phyloP scores from a whole-genome alignment of 1,140 invertebrate species.

The Anastatus disparis region DNA sequence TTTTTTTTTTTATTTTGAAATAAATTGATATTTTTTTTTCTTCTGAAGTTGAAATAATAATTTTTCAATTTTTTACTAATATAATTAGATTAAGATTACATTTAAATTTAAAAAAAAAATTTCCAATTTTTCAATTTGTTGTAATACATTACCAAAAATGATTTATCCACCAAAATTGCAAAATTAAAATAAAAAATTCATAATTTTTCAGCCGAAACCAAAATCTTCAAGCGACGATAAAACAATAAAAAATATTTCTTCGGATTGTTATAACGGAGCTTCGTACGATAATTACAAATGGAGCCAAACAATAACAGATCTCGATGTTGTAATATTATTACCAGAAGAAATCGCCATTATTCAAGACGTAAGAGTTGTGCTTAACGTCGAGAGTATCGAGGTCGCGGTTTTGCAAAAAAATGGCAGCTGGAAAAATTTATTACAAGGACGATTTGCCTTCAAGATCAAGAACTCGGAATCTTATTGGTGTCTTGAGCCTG shows the following conservation, averaged over 20 bases:
- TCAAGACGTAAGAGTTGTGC: conserved; percentile 75
- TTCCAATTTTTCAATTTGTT: too few species aligned
- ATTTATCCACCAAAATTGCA: too few species aligned
- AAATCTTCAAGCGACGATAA: too few species aligned
- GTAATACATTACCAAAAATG: too few species aligned
- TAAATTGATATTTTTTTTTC: too few species aligned
- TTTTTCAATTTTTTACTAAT: too few species aligned
- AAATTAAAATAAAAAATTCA: too few species aligned
- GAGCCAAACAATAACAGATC: conserved; percentile 83
- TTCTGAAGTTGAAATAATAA: too few species aligned
- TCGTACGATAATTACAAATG: conserved; percentile 79
- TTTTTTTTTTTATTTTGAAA: too few species aligned
- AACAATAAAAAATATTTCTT: neutral
- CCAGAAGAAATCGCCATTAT: conserved; percentile 70
- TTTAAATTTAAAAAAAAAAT: too few species aligned
- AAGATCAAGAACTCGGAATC: conserved; percentile 80
- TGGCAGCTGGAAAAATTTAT: conserved; percentile 62
- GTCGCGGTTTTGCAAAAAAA: conserved; percentile 39
- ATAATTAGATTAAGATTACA: too few species aligned
- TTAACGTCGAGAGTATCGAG: conserved; percentile 71
- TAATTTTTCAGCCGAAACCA: too few species aligned
- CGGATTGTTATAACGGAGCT: conserved; percentile 84
- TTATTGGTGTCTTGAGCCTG: conserved; percentile 83
- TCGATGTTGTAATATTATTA: conserved; percentile 79
- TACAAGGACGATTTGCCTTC: conserved; percentile 75